Base-by-base conservation (phyloP, 2,113 vertebrate genomes). In the Ammospiza nelsoni region DNA sequence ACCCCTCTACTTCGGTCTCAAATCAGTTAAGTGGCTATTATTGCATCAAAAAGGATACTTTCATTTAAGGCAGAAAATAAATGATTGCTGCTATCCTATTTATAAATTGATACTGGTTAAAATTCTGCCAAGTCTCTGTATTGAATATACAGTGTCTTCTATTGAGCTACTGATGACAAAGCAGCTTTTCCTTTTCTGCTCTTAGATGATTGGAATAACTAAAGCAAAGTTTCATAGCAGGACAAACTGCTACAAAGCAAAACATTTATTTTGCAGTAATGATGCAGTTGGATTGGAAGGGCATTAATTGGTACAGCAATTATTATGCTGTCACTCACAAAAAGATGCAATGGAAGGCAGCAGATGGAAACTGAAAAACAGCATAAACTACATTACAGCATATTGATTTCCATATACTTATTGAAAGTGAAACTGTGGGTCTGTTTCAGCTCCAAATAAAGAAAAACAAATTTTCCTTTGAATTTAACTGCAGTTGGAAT, bases 11-110 rank as follows among this genome's bases (percentile, higher is more conserved):
- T 95, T 88, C 6, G 37, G 82, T 71, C 92, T 94, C 81, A 94
- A 96, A 96, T 96, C 86, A 84, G 94, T 81, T 84, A 94, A 97
- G 84, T 93, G 67, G 88, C 24, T 67, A 85, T 68, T 92, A 90
- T 91, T 92, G 20, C 41, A 77, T 37, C 48, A 93, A 87, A 95
- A 89, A 75, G 48, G 67, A 82, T 68, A 90, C 54, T 95, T 95
- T 91, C 52, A 89, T 94, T 95, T 93, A 90, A 97, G 75, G 71
- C 65, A 86, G 86, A 92, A 97, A 97, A 96, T 92, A 96, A 94
- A 95, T 90, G 88, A 96, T 93, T 93, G 71, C 79, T 88, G 87
- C 80, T 92, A 89, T 88, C 63, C 85, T 91, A 92, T 87, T 87
- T 95, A 92, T 95, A 93, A 91, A 65, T 51, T 79, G 65, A 65